These are phyloP conservation scores for Drosophila azteca DNA, from an alignment of 1,140 invertebrate genomes.

Conservation along the genomic window DNA sequence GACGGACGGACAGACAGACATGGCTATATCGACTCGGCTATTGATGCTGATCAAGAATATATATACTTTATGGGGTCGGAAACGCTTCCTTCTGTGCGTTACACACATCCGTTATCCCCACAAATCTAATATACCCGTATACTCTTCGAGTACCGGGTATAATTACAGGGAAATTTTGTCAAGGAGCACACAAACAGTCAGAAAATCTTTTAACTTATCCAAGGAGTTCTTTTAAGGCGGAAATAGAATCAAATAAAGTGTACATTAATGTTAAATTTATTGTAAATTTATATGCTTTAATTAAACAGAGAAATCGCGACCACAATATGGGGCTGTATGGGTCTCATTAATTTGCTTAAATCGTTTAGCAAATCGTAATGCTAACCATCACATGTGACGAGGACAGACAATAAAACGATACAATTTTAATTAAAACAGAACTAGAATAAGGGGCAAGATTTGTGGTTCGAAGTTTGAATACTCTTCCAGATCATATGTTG, in stretches of 20 bases:
- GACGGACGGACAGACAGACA: too few species aligned
- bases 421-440: slow-evolving; percentile 55
- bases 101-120: too few species aligned
- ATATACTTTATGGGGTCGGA: too few species aligned
- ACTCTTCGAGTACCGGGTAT: too few species aligned
- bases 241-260: slow-evolving; percentile 35
- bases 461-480: too few species aligned
- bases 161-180: slow-evolving; percentile 46
- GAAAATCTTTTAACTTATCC: slow-evolving; percentile 19
- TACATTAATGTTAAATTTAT: slow-evolving; percentile 33
- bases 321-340: neutral
- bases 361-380: slow-evolving; percentile 17
- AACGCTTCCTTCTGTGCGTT: too few species aligned
- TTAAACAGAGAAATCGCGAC: slow-evolving; percentile 41
- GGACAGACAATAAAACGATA: slow-evolving; percentile 46
- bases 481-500: too few species aligned
- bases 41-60: too few species aligned
- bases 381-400: slow-evolving; percentile 14
- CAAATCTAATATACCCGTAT: too few species aligned
- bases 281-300: slow-evolving; percentile 8
- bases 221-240: neutral
- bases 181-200: slow-evolving; percentile 26
- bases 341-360: slow-evolving; percentile 16
- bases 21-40: too few species aligned
- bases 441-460: too few species aligned